Percentiles rank a stretch among this genome's conserved stretches.
These are phyloP conservation scores for Dynastes grantii DNA, from an alignment of 2,888 invertebrate species.

Conservation along the genomic window DNA sequence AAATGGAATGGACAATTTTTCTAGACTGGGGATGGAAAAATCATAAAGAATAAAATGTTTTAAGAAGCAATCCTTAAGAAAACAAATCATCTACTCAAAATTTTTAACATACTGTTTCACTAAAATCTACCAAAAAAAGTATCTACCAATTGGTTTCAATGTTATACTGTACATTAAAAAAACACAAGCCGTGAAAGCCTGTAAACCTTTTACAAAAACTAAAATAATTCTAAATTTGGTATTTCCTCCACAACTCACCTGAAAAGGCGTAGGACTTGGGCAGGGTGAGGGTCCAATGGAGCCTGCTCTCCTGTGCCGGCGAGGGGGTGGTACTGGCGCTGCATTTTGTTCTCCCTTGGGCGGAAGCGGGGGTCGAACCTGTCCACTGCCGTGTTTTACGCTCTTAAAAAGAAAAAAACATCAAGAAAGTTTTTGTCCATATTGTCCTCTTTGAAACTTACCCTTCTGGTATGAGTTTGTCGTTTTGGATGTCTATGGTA, in stretches of 20 bases:
- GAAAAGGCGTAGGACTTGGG: constrained; percentile 71
- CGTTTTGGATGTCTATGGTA: constrained; percentile 94
- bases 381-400: constrained; percentile 57
- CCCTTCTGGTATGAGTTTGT: constrained; percentile 85
- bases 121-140: too few relatives aligned
- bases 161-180: too few relatives aligned
- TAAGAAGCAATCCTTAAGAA: background rate
- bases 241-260: constrained; percentile 60
- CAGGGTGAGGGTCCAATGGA: constrained; percentile 71
- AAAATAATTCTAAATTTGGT: too few relatives aligned
- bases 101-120: background rate
- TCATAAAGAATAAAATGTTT: background rate
- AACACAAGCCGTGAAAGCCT: too few relatives aligned
- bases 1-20: background rate
- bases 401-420: constrained; percentile 56
- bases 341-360: constrained; percentile 76
- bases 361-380: constrained; percentile 76
- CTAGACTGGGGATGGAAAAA: background rate
- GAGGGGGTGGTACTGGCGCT: constrained; percentile 79
- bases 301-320: constrained; percentile 74
- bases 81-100: background rate
- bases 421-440: background rate
- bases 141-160: too few relatives aligned
- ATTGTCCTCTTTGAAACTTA: constrained; percentile 63
- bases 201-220: background rate